These are phyloP conservation scores for Malurus elegans DNA, from an alignment of 2,113 vertebrate genomes.

Conservation along the genomic window DNA sequence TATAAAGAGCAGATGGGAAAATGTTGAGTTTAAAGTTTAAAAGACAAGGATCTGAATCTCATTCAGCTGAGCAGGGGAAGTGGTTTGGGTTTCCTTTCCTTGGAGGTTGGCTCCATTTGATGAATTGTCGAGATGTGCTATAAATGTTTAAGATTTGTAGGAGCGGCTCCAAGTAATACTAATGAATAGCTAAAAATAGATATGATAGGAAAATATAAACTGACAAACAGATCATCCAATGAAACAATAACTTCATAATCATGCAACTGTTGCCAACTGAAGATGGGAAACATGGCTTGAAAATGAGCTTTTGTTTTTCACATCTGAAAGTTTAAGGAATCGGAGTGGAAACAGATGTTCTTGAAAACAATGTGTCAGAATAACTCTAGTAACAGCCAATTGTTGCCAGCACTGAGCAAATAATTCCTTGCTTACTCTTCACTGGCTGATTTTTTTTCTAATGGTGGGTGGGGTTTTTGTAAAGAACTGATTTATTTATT, in stretches of 20 bases:
- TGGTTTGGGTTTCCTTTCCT: conserved; percentile 64
- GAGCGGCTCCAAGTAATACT: conserved; percentile 36
- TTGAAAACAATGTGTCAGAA: conserved; percentile 45
- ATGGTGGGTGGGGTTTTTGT: background rate
- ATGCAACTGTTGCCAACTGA: conserved; percentile 31
- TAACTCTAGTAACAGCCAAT: conserved; percentile 20
- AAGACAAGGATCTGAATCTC: conserved; percentile 51
- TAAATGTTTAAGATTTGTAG: conserved; percentile 63
- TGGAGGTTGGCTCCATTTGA: conserved; percentile 50
- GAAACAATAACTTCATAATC: conserved; percentile 54
- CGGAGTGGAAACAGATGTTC: conserved; percentile 43
- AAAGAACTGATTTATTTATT: background rate
- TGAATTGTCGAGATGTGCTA: conserved; percentile 55
- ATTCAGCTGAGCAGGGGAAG: conserved; percentile 52
- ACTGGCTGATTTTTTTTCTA: conserved; percentile 5
- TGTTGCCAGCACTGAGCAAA: conserved; percentile 10
- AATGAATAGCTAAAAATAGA: conserved; percentile 67
- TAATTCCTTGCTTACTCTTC: conserved; percentile 19
- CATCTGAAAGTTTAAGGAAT: conserved; percentile 64
- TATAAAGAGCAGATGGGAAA: conserved; percentile 66
- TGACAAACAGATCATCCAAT: conserved; percentile 43
- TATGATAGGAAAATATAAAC: conserved; percentile 56
- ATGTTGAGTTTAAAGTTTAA: conserved; percentile 60
- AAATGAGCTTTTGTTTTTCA: conserved; percentile 64
- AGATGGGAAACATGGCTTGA: conserved; percentile 47